Conservation (phyloP, 2,888 invertebrate genomes). For the Catocala nupta region DNA sequence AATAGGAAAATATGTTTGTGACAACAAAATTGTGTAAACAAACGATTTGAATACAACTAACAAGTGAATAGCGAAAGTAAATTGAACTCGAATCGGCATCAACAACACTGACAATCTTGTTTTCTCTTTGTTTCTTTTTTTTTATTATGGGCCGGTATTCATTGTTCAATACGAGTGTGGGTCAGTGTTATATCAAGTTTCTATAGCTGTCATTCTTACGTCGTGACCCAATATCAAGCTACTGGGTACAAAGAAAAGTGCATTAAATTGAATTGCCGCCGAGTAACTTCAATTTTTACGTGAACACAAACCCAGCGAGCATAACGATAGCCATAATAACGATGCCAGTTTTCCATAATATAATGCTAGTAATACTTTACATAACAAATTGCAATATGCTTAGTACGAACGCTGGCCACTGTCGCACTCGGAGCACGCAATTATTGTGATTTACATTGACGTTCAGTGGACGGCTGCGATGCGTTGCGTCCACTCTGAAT, state of each 20-base stretch:
- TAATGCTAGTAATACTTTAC: slow-evolving; percentile 55
- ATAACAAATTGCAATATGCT: slow-evolving; percentile 60
- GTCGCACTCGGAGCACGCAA: slow-evolving; percentile 59
- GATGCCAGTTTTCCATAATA: slow-evolving; percentile 47
- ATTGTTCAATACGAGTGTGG: slow-evolving; percentile 35
- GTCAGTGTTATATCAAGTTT: slow-evolving; percentile 33
- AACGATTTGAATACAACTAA: slow-evolving; percentile 57
- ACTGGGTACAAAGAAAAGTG: neutral
- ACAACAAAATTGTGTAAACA: slow-evolving; percentile 57
- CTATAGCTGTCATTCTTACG: neutral
- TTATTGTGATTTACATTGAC: slow-evolving; percentile 59
- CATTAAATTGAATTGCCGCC: neutral
- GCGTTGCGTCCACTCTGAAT: slow-evolving; percentile 42
- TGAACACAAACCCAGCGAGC: slow-evolving; percentile 28
- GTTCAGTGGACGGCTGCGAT: slow-evolving; percentile 46
- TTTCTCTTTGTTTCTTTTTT: slow-evolving; percentile 55
- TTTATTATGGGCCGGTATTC: slow-evolving; percentile 13
- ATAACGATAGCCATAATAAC: slow-evolving; percentile 43
- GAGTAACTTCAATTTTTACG: slow-evolving; percentile 19
- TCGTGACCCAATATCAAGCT: no score
- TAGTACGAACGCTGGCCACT: slow-evolving; percentile 56
- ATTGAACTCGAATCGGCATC: slow-evolving; percentile 59
- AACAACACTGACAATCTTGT: slow-evolving; percentile 50
- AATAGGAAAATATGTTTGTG: slow-evolving; percentile 50
- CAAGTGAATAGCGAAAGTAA: slow-evolving; percentile 63